Base-by-base conservation (phyloP, 2,888 invertebrate species). In the Ophioninae sp. region DNA sequence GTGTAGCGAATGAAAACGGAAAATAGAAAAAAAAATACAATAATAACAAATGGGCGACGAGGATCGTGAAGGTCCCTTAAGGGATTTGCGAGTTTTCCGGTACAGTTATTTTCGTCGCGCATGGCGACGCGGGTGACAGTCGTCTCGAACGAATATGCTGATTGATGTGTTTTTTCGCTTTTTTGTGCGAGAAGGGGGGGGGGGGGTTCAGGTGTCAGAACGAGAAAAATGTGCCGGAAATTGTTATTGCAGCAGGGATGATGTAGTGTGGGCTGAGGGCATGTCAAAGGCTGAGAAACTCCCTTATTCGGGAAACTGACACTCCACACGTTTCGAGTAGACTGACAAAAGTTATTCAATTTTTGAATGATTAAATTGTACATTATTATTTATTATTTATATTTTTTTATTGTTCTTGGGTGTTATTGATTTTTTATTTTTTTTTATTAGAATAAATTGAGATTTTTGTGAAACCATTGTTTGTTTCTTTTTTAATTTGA, bases 81-180 rank as follows among this genome's bases (percentile, higher is more conserved):
- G 71, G 58, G 58, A 59, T 58, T 58, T 39, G 37, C 37, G 13
- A 37, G 30, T 71, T 58, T 39, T 71, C 51, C 71, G 37, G 37
- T 71, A 20, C 23, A 71, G 71, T 51, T 58, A 13, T 39, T 58
- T 30, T 71, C 10, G 56, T 71, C 71, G 56, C 56, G 44, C 51
- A 23, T 23, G 44, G 17, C 30, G 17, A n/a, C 51, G 51, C 51
- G 6, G 23, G 51, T 51, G 51, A 68, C 68, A 68, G 68, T 7
- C 10, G 56, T 78, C 23, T 23, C 44, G 20, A 44, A 85, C 85
- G 79, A 81, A 84, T 84, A 83, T 84, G 81, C 83, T 82, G 85
- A 85, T 84, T 82, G 81, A 85, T 84, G 81, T 79, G 68, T 84
- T 83, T 30, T 61, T 82, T 61, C 37, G 9, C 20, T 58, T 30